These are phyloP conservation scores for Saccopteryx bilineata DNA, from an alignment of 2,113 vertebrate genomes.

Conservation along the genomic window DNA sequence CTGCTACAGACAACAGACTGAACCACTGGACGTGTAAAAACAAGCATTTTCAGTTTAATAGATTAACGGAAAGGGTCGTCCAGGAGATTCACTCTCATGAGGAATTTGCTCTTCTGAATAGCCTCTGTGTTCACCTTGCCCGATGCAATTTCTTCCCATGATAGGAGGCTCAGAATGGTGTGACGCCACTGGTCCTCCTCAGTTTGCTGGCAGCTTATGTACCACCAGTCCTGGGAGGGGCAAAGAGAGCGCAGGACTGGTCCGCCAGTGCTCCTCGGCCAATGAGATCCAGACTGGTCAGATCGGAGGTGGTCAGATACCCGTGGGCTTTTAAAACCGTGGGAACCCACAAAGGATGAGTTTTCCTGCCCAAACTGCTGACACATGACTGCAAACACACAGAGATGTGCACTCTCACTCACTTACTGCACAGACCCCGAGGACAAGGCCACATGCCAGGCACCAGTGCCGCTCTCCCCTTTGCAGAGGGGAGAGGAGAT, in stretches of 20 bases:
- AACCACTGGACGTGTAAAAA: neutral
- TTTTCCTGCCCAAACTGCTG: neutral
- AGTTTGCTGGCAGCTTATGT: neutral
- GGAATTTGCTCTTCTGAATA: slow-evolving; percentile 75
- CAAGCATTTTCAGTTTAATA: slow-evolving; percentile 23
- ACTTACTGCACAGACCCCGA: neutral
- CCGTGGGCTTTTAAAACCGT: neutral
- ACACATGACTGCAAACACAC: neutral
- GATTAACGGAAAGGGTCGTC: slow-evolving; percentile 67
- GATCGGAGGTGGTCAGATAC: too few relatives aligned
- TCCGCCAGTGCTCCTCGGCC: neutral
- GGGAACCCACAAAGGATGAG: neutral
- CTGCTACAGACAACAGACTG: neutral
- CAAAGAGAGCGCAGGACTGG: neutral
- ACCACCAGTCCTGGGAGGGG: slow-evolving; percentile 73
- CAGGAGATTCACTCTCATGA: slow-evolving; percentile 72
- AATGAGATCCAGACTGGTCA: too few relatives aligned
- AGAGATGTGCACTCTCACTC: neutral
- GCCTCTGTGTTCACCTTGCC: neutral
- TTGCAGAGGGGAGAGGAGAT: neutral
- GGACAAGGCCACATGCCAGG: neutral
- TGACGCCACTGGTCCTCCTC: slow-evolving; percentile 51
- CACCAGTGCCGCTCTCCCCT: neutral
- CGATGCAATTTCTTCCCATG: slow-evolving; percentile 35
- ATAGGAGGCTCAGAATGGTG: neutral